These are phyloP conservation scores for Fregetta grallaria DNA, from an alignment of 2,113 vertebrate species.

Conservation along the genomic window DNA sequence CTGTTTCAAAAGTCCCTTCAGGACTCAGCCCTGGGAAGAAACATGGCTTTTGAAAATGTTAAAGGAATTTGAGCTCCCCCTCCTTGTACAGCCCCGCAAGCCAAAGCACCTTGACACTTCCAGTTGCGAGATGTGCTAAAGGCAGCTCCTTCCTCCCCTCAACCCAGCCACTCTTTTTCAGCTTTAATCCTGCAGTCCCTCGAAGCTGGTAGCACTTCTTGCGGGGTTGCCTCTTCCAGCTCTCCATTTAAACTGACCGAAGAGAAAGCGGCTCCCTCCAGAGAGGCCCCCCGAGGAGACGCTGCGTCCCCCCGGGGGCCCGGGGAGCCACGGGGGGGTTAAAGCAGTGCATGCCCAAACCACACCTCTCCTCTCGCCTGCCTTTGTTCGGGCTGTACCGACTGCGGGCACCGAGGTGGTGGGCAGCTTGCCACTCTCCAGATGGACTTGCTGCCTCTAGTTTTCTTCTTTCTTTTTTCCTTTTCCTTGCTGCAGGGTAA, in stretches of 20 bases:
- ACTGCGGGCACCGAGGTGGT: background rate
- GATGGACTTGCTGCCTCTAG: slow-evolving; percentile 46
- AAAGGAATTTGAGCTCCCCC: background rate
- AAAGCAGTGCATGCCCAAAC: accelerated
- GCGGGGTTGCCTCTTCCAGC: background rate
- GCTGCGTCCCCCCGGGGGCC: accelerated
- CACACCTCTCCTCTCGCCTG: background rate
- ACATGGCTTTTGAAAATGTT: background rate
- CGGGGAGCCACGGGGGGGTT: background rate
- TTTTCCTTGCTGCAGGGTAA: background rate
- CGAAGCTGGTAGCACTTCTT: background rate
- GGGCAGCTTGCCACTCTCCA: slow-evolving; percentile 50
- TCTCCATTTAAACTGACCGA: background rate
- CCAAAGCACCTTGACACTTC: background rate
- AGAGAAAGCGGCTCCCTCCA: background rate
- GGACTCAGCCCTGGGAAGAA: background rate
- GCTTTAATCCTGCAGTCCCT: background rate
- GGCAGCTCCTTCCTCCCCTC: background rate
- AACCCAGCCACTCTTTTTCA: background rate
- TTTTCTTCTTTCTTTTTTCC: background rate
- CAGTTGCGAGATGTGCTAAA: background rate
- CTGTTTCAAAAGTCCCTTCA: background rate
- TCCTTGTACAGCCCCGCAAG: background rate
- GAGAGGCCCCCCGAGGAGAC: accelerated
- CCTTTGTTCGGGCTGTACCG: background rate